These are phyloP conservation scores for Aporophyla nigra DNA, from an alignment of 2,888 invertebrate genomes.

Conservation along the genomic window DNA sequence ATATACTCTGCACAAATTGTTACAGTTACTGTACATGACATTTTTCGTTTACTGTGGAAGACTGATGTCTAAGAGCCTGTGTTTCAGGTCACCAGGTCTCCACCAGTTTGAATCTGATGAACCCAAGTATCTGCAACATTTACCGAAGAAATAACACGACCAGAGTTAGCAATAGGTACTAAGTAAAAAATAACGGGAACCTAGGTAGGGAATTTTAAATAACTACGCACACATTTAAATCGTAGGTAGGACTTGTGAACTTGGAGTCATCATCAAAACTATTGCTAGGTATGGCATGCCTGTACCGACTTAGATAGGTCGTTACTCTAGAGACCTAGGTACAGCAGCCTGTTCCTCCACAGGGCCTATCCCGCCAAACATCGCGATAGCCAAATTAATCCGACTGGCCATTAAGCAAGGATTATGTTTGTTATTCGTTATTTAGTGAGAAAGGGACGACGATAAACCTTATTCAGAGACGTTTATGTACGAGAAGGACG, in stretches of 20 bases:
- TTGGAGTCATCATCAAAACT: not conserved
- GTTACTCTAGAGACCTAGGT: not conserved
- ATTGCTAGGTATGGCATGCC: not conserved
- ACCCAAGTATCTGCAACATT: not conserved
- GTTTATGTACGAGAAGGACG: constrained; percentile 65
- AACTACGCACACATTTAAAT: not conserved
- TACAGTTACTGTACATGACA: too few species aligned
- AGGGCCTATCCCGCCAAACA: constrained; percentile 21
- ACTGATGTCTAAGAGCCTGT: too few species aligned
- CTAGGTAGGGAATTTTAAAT: not conserved
- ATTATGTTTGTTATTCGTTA: constrained; percentile 68
- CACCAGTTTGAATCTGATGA: not conserved
- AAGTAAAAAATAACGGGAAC: not conserved
- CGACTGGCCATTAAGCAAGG: constrained; percentile 74
- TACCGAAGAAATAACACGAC: not conserved
- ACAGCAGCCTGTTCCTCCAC: not conserved
- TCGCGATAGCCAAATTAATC: constrained; percentile 56
- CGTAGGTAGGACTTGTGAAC: not conserved
- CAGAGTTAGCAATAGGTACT: not conserved
- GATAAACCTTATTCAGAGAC: constrained; percentile 2
- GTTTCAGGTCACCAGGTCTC: too few species aligned
- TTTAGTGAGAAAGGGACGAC: constrained; percentile 69
- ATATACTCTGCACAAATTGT: too few species aligned
- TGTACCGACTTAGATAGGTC: not conserved
- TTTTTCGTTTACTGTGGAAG: too few species aligned